A percentile compares a stretch with the other conserved stretches of the same genome.
Evolutionary conservation across 1,140 invertebrate genomes (phyloP).

Genomic region (Zaprionus davidi): DNA sequence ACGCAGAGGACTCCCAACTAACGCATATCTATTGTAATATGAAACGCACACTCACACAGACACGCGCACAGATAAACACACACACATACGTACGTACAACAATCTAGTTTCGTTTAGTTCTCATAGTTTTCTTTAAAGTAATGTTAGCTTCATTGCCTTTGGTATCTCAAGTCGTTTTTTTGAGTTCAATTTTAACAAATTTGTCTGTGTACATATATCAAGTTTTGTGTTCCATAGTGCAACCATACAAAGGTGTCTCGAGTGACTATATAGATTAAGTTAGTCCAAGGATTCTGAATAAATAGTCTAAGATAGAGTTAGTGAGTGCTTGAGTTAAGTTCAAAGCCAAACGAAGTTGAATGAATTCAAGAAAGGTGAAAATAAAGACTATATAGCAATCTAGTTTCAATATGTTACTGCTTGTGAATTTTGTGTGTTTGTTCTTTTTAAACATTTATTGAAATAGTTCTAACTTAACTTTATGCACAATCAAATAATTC

Average conservation of each 20-base stretch:
- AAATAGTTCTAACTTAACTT: neutral
- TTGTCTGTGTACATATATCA: neutral
- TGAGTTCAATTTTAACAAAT: slow-evolving; percentile 16
- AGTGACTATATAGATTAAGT: neutral
- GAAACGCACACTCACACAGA: slow-evolving; percentile 9
- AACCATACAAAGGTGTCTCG: slow-evolving; percentile 26
- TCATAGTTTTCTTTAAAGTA: slow-evolving; percentile 35
- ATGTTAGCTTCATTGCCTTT: slow-evolving; percentile 51
- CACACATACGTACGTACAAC: slow-evolving; percentile 18
- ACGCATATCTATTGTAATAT: slow-evolving; percentile 21
- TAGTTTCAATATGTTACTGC: neutral
- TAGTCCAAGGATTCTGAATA: slow-evolving; percentile 1
- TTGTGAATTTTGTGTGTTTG: neutral
- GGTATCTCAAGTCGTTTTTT: slow-evolving; percentile 32
- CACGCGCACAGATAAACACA: neutral
- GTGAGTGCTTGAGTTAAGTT: slow-evolving; percentile 1
- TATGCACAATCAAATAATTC: slow-evolving; percentile 1
- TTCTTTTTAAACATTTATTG: neutral
- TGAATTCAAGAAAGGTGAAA: neutral
- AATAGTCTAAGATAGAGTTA: neutral
- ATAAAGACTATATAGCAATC: neutral
- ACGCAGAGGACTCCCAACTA: slow-evolving; percentile 25
- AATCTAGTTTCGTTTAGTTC: slow-evolving; percentile 35
- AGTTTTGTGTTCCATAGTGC: slow-evolving; percentile 22
- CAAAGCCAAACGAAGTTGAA: neutral